phyloP scores from a whole-genome alignment of 30 jellyfish, hydroid and myxozoan species.

The Chrysaora quinquecirrha region DNA sequence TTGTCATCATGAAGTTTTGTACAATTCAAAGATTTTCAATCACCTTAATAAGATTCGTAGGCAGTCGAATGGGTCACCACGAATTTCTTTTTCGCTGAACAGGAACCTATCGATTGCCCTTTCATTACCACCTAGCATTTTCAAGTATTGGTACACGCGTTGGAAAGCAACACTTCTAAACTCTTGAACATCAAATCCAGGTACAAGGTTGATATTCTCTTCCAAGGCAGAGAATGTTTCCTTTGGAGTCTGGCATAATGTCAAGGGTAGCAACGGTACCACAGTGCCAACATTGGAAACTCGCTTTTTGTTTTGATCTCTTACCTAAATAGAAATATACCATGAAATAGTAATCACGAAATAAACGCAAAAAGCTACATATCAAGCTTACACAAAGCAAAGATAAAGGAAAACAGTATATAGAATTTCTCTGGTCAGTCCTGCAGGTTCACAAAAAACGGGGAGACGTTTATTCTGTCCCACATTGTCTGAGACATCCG shows the following conservation, averaged over 20 bases:
- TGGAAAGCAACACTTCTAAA: slow-evolving; percentile 37
- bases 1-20: too few relatives aligned
- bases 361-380: too few relatives aligned
- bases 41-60: slow-evolving; percentile 49
- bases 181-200: slow-evolving; percentile 52
- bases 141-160: slow-evolving; percentile 59
- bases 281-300: slow-evolving; percentile 29
- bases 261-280: slow-evolving; percentile 55
- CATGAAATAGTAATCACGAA: neutral
- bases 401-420: too few relatives aligned
- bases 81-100: slow-evolving; percentile 5
- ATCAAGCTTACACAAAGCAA: too few relatives aligned
- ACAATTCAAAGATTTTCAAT: too few relatives aligned
- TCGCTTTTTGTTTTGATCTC: slow-evolving; percentile 13
- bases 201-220: neutral
- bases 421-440: too few relatives aligned
- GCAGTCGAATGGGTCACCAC: slow-evolving; percentile 12
- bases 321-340: neutral
- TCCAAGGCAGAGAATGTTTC: slow-evolving; percentile 21
- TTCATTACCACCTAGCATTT: slow-evolving; percentile 13
- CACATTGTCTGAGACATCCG: too few relatives aligned
- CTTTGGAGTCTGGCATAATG: slow-evolving; percentile 36
- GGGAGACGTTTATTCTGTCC: too few relatives aligned
- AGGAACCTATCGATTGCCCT: neutral
- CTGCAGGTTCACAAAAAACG: too few relatives aligned